Conservation (phyloP, 2,797 vertebrate genomes). For the Sparidentex hasta region DNA sequence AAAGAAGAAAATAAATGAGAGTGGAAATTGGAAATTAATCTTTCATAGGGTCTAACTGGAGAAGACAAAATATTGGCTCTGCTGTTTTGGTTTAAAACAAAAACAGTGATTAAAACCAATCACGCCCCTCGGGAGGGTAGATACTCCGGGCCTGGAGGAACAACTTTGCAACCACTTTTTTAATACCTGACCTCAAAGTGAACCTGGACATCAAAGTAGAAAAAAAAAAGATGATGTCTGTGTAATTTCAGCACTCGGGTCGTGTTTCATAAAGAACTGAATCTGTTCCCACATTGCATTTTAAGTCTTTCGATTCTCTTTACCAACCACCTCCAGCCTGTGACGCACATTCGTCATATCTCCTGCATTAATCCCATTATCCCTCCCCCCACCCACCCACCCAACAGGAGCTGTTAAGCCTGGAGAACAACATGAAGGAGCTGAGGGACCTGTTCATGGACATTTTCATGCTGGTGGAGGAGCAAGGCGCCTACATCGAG, state of each 20-base stretch:
- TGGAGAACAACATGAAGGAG: slow-evolving; percentile 95
- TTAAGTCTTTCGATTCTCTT: background rate
- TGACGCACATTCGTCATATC: slow-evolving; percentile 15
- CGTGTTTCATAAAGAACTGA: background rate
- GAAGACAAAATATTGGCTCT: background rate
- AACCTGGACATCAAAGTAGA: slow-evolving; percentile 3
- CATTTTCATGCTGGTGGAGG: slow-evolving; percentile 92
- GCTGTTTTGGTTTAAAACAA: background rate
- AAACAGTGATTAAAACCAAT: too few species aligned
- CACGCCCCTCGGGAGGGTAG: slow-evolving; percentile 2
- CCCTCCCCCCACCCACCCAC: background rate
- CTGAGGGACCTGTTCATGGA: slow-evolving; percentile 93
- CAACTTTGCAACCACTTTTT: background rate
- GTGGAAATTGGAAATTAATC: background rate
- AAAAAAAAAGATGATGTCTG: too few species aligned
- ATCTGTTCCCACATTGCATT: background rate
- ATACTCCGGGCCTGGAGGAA: background rate
- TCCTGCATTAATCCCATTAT: slow-evolving; percentile 18
- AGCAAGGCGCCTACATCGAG: slow-evolving; percentile 92
- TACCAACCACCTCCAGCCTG: background rate
- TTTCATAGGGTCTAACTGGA: background rate
- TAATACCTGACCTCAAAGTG: background rate
- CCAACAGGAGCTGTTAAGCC: slow-evolving; percentile 88
- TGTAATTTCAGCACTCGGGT: background rate
- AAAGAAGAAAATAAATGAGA: background rate